Conservation (phyloP, 1,140 invertebrate species). For the Drosophila arizonae region DNA sequence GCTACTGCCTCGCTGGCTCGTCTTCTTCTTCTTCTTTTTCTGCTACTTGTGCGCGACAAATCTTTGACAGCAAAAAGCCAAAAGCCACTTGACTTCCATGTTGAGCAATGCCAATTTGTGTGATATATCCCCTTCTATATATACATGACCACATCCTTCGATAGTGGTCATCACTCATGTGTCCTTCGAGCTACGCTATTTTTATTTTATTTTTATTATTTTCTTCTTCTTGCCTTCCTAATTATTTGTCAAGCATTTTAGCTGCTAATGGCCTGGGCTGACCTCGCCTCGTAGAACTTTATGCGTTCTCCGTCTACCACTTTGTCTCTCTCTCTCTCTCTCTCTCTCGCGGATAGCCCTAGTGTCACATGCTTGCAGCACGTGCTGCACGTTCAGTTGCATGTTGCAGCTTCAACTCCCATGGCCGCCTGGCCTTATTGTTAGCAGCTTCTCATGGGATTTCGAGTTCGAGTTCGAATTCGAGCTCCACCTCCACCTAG, state of each 20-base stretch:
- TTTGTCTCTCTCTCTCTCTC: neutral
- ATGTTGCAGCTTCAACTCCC: neutral
- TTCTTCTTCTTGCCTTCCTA: conserved; percentile 53
- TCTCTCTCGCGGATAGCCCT: conserved; percentile 44
- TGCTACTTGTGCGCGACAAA: conserved; percentile 65
- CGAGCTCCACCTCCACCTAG: too few relatives aligned
- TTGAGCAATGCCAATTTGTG: conserved; percentile 75
- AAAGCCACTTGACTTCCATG: conserved; percentile 73
- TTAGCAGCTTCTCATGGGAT: conserved; percentile 27
- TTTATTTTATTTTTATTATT: neutral
- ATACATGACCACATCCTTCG: conserved; percentile 49
- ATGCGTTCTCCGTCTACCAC: neutral
- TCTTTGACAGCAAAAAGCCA: conserved; percentile 55
- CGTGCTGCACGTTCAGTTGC: conserved; percentile 43
- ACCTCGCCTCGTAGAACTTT: conserved; percentile 24
- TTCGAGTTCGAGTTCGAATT: neutral
- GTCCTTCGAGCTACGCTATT: conserved; percentile 1
- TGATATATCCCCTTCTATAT: conserved; percentile 13
- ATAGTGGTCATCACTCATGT: conserved; percentile 68
- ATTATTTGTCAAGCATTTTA: conserved; percentile 74
- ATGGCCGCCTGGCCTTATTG: conserved; percentile 21
- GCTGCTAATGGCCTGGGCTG: conserved; percentile 70
- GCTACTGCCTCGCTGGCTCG: neutral
- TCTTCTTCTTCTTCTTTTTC: conserved; percentile 3
- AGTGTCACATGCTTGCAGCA: conserved; percentile 40